A percentile compares a stretch with the other conserved stretches of the same genome.
These are phyloP conservation scores for Saguinus midas DNA, from an alignment of 2,113 vertebrate species.

Conservation along the genomic window DNA sequence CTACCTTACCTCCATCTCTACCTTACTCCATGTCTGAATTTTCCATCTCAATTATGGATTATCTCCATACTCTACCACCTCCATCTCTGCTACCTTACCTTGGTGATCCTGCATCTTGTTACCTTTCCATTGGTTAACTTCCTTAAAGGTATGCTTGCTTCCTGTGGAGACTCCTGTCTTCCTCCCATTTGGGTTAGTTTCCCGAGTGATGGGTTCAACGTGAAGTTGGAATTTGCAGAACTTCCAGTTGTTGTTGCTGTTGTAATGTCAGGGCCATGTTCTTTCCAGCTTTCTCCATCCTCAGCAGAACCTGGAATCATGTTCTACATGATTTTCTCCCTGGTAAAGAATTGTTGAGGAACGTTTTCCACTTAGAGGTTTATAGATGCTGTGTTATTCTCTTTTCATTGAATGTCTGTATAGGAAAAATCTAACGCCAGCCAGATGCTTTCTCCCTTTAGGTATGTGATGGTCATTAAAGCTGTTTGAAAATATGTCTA, in stretches of 20 bases:
- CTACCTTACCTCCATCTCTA: too few relatives aligned
- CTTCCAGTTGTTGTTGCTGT: neutral
- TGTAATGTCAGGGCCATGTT: neutral
- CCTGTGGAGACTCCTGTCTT: neutral
- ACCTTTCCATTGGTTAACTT: too few relatives aligned
- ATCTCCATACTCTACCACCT: too few relatives aligned
- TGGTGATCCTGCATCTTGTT: neutral
- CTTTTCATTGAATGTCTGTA: neutral
- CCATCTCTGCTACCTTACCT: neutral
- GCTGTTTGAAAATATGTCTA: neutral
- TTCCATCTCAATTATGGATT: too few relatives aligned
- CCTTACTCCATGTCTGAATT: too few relatives aligned
- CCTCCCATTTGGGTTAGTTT: neutral
- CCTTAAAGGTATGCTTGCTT: too few relatives aligned
- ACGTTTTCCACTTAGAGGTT: neutral
- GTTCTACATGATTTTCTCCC: neutral
- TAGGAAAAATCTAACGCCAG: neutral
- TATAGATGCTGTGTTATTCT: neutral
- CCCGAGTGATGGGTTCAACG: neutral
- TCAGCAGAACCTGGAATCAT: neutral
- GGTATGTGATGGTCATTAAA: neutral
- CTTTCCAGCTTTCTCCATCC: neutral
- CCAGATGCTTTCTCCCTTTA: neutral
- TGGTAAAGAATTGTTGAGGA: neutral
- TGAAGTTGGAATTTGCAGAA: neutral